phyloP scores from a whole-genome alignment of 2,888 invertebrate genomes.

The Theodoxus fluviatilis region DNA sequence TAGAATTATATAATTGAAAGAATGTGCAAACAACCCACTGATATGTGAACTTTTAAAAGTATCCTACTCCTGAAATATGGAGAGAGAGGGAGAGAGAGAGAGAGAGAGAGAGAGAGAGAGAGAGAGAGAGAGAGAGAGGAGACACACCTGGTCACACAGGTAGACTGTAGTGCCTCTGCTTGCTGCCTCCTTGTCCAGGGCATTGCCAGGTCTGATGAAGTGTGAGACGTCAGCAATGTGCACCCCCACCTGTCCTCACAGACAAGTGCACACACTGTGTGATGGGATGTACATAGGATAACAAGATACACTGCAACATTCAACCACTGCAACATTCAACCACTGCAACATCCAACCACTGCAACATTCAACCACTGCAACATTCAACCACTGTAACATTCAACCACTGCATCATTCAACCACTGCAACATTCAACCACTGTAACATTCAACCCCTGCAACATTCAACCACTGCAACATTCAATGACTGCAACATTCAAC shows the following conservation, averaged over 20 bases:
- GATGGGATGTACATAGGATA: no score
- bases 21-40: no score
- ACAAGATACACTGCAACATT: neutral
- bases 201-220: slow-evolving; percentile 91
- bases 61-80: no score
- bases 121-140: neutral
- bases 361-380: no score
- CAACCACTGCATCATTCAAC: no score
- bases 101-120: neutral
- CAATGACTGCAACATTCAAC: no score
- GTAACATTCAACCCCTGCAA: no score
- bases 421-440: no score
- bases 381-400: no score
- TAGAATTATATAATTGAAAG: no score
- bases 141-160: slow-evolving; percentile 78
- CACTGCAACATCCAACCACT: neutral
- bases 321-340: neutral
- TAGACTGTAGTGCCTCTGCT: slow-evolving; percentile 96
- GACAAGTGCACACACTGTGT: neutral
- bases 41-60: no score
- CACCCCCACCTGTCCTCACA: slow-evolving; percentile 77
- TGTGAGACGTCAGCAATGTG: slow-evolving; percentile 99
- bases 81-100: neutral
- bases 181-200: slow-evolving; percentile 91
- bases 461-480: no score